Base-by-base conservation (phyloP, 2,888 invertebrate genomes). In the Bhutanitis thaidina region DNA sequence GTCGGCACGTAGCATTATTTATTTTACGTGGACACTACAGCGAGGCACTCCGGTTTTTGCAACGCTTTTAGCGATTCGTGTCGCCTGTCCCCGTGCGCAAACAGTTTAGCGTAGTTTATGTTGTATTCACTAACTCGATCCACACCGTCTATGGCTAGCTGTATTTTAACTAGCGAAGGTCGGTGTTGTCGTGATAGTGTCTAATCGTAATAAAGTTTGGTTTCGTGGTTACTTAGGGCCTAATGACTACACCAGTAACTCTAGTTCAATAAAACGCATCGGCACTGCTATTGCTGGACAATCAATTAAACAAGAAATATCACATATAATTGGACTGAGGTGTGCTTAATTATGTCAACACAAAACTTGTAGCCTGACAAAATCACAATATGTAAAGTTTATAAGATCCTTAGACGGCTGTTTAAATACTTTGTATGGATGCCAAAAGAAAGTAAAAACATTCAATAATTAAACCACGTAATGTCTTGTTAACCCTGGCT, bases 1-100 rank as follows among this genome's bases (percentile, higher is more conserved):
- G 56, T 55, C 61, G 71, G 77, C 80, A 77, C 80, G 79, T 67
- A 74, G 74, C 81, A 75, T 81, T 86, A 85, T 87, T 87, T 87
- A 82, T 83, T 87, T 86, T 75, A 79, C 84, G 78, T 74, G 77
- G 67, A 73, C 68, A 65, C 62, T 53, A 34, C 39, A 10, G 36
- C 57, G 46, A 53, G 55, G 57, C 46, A 56, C 47, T 55, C 55
- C 58, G 57, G 60, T 67, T 71, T 69, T 74, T 82, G 70, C 69
- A 66, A 65, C 64, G 74, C 74, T 82, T 82, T 82, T 77, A 79
- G 68, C 69, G 71, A 68, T 59, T 57, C 61, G 66, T 65, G 71
- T 65, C 62, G 69, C 60, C 50, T 43, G 58, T 56, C 52, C 60
- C 54, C 71, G 69, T 66, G 68, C 72, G 77, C 80, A 80, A 81